Conservation (phyloP, 2,888 invertebrate species). For the Drosophila antonietae region DNA sequence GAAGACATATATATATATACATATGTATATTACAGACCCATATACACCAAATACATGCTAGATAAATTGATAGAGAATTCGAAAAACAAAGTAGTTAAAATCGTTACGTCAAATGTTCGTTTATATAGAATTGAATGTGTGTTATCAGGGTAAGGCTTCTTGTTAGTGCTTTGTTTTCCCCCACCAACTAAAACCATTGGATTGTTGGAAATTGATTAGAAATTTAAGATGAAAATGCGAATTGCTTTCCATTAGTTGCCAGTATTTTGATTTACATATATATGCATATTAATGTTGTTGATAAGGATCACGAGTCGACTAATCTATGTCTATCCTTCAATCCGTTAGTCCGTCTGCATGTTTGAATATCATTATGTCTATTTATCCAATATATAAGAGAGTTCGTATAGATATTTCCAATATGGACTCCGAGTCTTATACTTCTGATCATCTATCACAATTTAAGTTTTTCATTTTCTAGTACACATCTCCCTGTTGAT, state of each 20-base stretch:
- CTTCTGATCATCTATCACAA: not conserved
- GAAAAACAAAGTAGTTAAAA: conserved; percentile 56
- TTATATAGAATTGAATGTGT: conserved; percentile 57
- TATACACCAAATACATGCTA: conserved; percentile 31
- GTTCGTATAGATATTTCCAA: not conserved
- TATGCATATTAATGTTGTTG: not conserved
- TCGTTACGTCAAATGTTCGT: conserved; percentile 71
- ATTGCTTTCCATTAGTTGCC: not conserved
- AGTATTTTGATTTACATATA: too few relatives aligned
- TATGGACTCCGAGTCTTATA: too few relatives aligned
- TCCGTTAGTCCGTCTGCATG: not conserved
- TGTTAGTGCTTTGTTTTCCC: conserved; percentile 50
- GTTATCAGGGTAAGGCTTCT: conserved; percentile 52
- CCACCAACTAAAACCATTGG: not conserved
- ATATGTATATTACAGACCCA: conserved; percentile 8
- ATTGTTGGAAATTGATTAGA: conserved; percentile 22
- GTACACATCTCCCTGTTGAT: not conserved
- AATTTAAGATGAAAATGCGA: conserved; percentile 9
- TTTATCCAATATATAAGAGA: too few relatives aligned
- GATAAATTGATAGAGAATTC: conserved; percentile 34
- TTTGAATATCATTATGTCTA: too few relatives aligned
- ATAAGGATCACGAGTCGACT: not conserved
- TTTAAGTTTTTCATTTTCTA: not conserved
- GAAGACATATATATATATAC: conserved; percentile 13
- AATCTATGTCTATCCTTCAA: not conserved